Conservation (phyloP, 1,140 invertebrate genomes). For the Stratiolaelaps scimitus region DNA sequence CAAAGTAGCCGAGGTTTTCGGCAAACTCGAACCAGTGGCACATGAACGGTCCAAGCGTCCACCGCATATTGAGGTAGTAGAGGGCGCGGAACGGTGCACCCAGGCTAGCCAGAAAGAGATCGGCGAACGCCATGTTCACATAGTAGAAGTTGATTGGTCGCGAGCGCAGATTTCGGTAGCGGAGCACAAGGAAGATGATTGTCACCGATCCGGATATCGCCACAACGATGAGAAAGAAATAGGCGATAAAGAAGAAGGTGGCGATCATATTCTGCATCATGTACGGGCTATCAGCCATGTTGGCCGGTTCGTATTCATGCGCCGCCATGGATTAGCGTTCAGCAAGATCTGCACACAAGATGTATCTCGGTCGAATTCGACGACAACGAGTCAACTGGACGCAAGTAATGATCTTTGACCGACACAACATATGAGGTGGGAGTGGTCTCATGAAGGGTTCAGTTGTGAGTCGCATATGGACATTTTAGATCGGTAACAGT, state of each 20-base stretch:
- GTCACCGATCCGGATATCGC: constrained; percentile 1
- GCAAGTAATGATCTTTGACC: no score
- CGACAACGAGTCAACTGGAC: no score
- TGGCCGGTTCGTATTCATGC: no score
- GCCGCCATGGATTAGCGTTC: no score
- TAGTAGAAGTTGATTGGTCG: constrained; percentile 25
- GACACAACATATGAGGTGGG: no score
- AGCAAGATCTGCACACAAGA: no score
- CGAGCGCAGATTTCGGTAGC: constrained; percentile 11
- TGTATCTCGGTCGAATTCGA: no score
- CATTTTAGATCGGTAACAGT: no score
- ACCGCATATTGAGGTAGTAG: constrained; percentile 18
- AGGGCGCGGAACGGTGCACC: constrained; percentile 16
- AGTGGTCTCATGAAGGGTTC: no score
- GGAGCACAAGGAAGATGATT: constrained; percentile 1
- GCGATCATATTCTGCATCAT: constrained; percentile 26
- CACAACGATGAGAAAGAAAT: constrained; percentile 11
- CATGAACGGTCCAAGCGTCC: background rate
- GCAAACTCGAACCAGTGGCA: constrained; percentile 26
- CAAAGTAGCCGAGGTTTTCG: constrained; percentile 4
- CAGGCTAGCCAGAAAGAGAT: constrained; percentile 13
- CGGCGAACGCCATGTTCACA: constrained; percentile 24
- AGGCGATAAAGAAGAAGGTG: constrained; percentile 26
- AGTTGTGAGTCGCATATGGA: no score
- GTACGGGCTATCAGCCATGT: no score